Evolutionary conservation across 2,888 invertebrate genomes (phyloP).

Genomic region (Stenoptilia bipunctidactyla): DNA sequence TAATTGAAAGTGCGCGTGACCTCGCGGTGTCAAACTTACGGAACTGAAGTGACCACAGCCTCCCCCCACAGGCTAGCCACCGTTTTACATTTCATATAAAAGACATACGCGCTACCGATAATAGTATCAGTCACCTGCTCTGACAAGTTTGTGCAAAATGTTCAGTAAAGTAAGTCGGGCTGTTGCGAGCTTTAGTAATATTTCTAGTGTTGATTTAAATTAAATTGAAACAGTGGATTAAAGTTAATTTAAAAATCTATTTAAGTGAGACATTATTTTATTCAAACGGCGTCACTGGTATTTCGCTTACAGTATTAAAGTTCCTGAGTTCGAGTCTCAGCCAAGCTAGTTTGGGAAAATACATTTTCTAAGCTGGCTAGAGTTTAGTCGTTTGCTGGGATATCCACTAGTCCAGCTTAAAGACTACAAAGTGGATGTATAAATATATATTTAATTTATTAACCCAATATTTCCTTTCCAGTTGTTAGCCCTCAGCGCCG

Average conservation of each 20-base stretch:
- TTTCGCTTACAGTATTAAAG: too few species aligned
- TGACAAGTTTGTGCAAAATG: constrained; percentile 66
- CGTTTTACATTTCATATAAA: constrained; percentile 69
- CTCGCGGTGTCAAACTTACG: constrained; percentile 70
- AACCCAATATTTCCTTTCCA: constrained; percentile 15
- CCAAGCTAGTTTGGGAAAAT: too few species aligned
- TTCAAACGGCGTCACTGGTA: too few species aligned
- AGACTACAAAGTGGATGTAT: too few species aligned
- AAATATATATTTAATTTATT: too few species aligned
- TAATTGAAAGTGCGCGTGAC: constrained; percentile 47
- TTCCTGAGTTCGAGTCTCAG: too few species aligned
- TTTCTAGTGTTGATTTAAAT: constrained; percentile 1
- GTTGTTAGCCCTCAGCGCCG: constrained; percentile 57
- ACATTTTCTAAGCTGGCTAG: constrained; percentile 6
- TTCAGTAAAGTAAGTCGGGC: constrained; percentile 62
- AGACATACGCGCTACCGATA: constrained; percentile 54
- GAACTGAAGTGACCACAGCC: constrained; percentile 61
- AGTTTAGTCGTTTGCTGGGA: too few species aligned
- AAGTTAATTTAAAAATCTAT: too few species aligned
- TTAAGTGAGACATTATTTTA: too few species aligned
- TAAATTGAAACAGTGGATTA: too few species aligned
- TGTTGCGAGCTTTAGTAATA: background rate
- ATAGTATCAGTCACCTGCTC: constrained; percentile 66
- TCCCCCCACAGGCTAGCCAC: constrained; percentile 57
- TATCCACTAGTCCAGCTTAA: too few species aligned